Base-by-base conservation (phyloP, 92 coral and sea anemone genomes). In the Umimayanthus kanabou region DNA sequence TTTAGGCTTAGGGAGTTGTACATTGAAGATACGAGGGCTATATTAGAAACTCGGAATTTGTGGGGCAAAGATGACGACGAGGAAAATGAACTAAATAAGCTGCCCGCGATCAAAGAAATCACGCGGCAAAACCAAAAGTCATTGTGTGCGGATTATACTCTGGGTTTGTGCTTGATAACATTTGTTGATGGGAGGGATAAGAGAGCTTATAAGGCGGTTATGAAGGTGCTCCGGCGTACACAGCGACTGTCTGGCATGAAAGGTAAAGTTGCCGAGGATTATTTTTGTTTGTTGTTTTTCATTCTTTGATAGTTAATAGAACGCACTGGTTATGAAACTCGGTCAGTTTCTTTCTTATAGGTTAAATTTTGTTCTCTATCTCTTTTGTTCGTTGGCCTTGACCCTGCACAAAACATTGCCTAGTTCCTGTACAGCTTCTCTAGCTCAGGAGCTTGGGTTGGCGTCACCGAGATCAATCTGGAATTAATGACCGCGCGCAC, bases 161-260 rank as follows among this genome's bases (percentile, higher is more conserved):
- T 90, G 9, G 98, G 98, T 25, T 81, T 93, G 80, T 96, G 98
- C 80, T 81, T 96, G 82, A 91, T 96, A 6, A 91, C 93, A 39
- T 96, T 94, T 78, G 74, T 93, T 30, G 93, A 94, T 26, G 96
- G 98, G 22, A 70, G 85, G 28, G 71, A 93, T 65, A 71, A 89
- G 87, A 88, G 39, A 43, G 74, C 26, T 39, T 85, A 82, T 25
- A 79, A 85, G 82, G 79, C 83, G 29, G 90, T 84, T 23, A 53
- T 89, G 73, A 43, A 70, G 64, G 81, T 92, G 39, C 73, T 92
- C 28, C 87, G 87, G 9, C 91, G 92, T 22, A 90, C 94, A 33
- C 95, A 89, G 88, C 76, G 79, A 78, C 77, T 72, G 39, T 58
- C 87, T 39, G 57, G 74, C 13, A 53, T 94, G 26, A 75, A 90